Evolutionary conservation across 2,113 vertebrate genomes (phyloP).

Genomic region (Barbus barbus): DNA sequence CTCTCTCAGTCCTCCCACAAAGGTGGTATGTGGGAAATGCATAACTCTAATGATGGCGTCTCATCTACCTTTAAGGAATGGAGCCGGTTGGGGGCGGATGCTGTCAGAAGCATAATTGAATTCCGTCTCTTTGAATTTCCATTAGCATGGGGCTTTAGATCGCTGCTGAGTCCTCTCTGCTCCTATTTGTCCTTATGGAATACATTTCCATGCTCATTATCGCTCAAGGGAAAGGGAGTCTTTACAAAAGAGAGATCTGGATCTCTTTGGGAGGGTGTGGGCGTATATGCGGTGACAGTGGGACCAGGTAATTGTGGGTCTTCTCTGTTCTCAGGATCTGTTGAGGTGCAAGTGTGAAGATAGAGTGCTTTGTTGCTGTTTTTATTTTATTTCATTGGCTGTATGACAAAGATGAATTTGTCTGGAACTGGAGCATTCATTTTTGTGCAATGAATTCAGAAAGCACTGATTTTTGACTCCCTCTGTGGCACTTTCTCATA

Average conservation of each 20-base stretch:
- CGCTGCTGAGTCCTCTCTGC: conserved; percentile 13
- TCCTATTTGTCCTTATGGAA: conserved; percentile 45
- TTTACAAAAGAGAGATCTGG: conserved; percentile 48
- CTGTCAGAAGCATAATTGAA: conserved; percentile 55
- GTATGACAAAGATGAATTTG: not conserved
- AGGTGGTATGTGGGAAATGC: conserved; percentile 19
- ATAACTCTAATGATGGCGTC: conserved; percentile 30
- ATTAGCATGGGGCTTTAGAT: conserved; percentile 46
- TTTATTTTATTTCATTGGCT: not conserved
- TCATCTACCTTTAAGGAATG: conserved; percentile 30
- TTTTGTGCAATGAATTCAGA: not conserved
- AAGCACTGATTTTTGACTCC: not conserved
- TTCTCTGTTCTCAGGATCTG: conserved; percentile 10
- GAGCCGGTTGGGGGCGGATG: not conserved
- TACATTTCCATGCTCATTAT: conserved; percentile 56
- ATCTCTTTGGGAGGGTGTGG: conserved; percentile 42
- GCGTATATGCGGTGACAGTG: not conserved
- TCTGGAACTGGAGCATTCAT: not conserved
- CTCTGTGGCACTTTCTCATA: not conserved
- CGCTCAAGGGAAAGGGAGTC: conserved; percentile 24
- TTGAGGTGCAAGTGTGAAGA: conserved; percentile 23
- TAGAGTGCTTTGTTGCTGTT: not conserved
- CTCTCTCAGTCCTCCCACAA: conserved; percentile 4
- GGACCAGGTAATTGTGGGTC: conserved; percentile 30
- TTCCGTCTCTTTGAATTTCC: conserved; percentile 59